These are phyloP conservation scores for Macropus fuliginosus DNA, from an alignment of 2,797 vertebrate genomes.

Conservation along the genomic window DNA sequence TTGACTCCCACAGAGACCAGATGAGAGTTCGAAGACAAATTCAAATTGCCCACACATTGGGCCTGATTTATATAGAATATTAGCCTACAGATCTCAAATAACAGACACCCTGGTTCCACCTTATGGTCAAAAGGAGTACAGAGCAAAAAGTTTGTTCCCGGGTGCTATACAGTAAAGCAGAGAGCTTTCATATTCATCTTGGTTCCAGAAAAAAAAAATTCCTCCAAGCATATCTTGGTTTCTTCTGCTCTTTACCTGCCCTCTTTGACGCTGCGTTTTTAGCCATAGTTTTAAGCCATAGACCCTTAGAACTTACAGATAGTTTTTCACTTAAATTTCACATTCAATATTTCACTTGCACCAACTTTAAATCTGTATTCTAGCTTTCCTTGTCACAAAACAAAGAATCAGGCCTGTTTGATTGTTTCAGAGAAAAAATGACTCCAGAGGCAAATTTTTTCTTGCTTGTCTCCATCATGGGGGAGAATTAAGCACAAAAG, in stretches of 20 bases:
- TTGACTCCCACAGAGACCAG: too few relatives aligned
- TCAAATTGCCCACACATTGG: background rate
- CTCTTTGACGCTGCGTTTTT: background rate
- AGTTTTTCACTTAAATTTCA: background rate
- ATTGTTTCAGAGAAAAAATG: background rate
- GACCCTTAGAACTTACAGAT: background rate
- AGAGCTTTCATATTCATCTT: background rate
- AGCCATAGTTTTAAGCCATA: background rate
- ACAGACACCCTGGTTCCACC: background rate
- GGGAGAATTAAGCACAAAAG: constrained; percentile 1
- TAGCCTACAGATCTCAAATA: background rate
- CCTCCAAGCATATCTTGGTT: background rate
- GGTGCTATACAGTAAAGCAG: background rate
- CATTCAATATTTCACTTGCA: background rate
- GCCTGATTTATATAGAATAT: background rate
- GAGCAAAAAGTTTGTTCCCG: background rate
- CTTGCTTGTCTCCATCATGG: background rate
- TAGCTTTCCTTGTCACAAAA: background rate
- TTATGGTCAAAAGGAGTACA: background rate
- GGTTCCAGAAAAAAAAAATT: background rate
- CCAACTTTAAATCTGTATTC: background rate
- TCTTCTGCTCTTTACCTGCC: background rate
- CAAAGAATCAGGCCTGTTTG: background rate
- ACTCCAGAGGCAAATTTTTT: background rate
- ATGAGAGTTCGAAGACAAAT: background rate